These are phyloP conservation scores for Drosophila carrolli DNA, from an alignment of 1,140 invertebrate genomes.

Conservation along the genomic window DNA sequence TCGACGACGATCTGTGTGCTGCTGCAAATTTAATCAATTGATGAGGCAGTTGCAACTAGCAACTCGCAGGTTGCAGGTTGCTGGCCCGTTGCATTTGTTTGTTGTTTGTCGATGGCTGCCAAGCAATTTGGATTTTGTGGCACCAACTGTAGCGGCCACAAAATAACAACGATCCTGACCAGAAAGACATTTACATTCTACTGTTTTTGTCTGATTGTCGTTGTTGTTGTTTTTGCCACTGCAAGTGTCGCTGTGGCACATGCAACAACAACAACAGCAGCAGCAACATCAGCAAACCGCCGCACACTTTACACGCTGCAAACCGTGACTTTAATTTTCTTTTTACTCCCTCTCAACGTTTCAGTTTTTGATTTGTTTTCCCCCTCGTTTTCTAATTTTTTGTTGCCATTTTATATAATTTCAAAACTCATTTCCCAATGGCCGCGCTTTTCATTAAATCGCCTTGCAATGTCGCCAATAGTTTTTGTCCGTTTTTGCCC, in stretches of 20 bases:
- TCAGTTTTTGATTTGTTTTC: conserved; percentile 70
- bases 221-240: conserved; percentile 43
- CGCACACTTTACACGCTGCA: conserved; percentile 77
- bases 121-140: conserved; percentile 80
- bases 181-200: conserved; percentile 82
- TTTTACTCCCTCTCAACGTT: conserved; percentile 26
- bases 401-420: conserved; percentile 72
- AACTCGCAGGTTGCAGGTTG: conserved; percentile 59
- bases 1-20: conserved; percentile 73
- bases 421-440: conserved; percentile 72
- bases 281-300: conserved; percentile 20
- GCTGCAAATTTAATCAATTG: conserved; percentile 82
- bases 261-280: conserved; percentile 49
- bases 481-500: conserved; percentile 26
- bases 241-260: conserved; percentile 65
- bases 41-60: conserved; percentile 70
- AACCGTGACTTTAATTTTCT: conserved; percentile 83
- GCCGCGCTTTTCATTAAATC: conserved; percentile 77
- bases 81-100: conserved; percentile 69
- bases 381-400: conserved; percentile 41
- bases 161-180: conserved; percentile 72
- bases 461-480: conserved; percentile 70
- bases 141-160: conserved; percentile 42
- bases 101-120: conserved; percentile 64
- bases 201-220: conserved; percentile 67